These are phyloP conservation scores for Zapornia atra DNA, from an alignment of 2,113 vertebrate genomes.

Conservation along the genomic window DNA sequence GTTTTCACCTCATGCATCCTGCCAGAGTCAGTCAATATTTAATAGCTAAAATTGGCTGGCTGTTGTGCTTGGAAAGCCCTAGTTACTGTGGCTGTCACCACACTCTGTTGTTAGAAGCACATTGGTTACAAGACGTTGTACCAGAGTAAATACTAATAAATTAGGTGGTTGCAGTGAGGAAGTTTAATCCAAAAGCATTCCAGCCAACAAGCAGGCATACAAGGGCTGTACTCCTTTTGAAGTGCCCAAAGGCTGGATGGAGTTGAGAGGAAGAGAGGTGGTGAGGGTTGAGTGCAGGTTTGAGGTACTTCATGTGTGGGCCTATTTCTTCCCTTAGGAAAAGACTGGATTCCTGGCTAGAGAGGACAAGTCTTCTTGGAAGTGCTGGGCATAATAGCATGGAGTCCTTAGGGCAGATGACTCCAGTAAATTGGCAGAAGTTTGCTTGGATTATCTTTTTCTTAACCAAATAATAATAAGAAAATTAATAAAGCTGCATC, in stretches of 20 bases:
- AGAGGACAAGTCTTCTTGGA: neutral
- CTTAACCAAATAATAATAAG: neutral
- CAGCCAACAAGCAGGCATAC: neutral
- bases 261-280: neutral
- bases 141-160: slow-evolving; percentile 48
- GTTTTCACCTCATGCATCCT: slow-evolving; percentile 20
- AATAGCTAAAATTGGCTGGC: slow-evolving; percentile 15
- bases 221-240: neutral
- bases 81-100: slow-evolving; percentile 20
- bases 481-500: neutral
- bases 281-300: neutral
- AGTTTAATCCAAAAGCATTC: slow-evolving; percentile 20
- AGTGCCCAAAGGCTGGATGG: neutral
- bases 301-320: slow-evolving; percentile 9
- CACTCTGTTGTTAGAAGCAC: slow-evolving; percentile 44
- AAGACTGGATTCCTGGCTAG: slow-evolving; percentile 11
- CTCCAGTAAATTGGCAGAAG: neutral
- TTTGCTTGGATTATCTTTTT: slow-evolving; percentile 24
- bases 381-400: neutral
- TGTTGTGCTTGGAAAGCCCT: neutral
- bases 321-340: slow-evolving; percentile 23
- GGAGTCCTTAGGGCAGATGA: neutral
- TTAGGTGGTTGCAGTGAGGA: slow-evolving; percentile 32
- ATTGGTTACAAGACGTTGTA: slow-evolving; percentile 23
- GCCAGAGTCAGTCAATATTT: slow-evolving; percentile 43